phyloP scores from a whole-genome alignment of 2,113 vertebrate genomes.

The Platycercus adscitus region DNA sequence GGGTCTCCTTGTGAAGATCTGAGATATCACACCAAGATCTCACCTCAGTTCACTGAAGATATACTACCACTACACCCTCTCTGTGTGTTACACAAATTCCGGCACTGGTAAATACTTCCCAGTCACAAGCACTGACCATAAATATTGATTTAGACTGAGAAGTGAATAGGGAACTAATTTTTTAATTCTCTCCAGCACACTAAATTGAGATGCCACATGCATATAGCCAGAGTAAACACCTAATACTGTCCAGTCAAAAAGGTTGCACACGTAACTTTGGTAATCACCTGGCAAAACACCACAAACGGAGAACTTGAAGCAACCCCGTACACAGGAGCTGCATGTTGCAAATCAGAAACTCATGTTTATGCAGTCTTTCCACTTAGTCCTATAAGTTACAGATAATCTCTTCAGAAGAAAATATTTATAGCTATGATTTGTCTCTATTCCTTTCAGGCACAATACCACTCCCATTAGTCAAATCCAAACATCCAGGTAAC shows the following conservation, averaged over 20 bases:
- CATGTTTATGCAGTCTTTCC: background rate
- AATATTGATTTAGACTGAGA: background rate
- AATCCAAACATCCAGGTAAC: conserved; percentile 25
- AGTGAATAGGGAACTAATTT: background rate
- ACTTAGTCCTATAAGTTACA: background rate
- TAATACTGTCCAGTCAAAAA: background rate
- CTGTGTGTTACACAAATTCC: background rate
- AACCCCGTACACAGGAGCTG: background rate
- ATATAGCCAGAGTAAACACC: background rate
- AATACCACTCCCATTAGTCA: background rate
- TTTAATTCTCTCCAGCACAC: background rate
- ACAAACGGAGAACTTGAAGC: background rate
- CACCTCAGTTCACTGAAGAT: background rate
- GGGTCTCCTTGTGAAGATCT: background rate
- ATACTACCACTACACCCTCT: background rate
- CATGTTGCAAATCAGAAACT: background rate
- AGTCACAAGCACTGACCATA: background rate
- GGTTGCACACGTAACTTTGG: background rate
- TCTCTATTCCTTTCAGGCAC: background rate
- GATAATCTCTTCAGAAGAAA: background rate
- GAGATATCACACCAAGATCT: background rate
- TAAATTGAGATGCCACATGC: background rate
- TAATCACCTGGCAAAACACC: background rate
- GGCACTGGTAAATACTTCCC: background rate
- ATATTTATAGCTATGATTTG: conserved; percentile 23